Conservation (phyloP, 2,888 invertebrate genomes). For the Cheilosia impressa region DNA sequence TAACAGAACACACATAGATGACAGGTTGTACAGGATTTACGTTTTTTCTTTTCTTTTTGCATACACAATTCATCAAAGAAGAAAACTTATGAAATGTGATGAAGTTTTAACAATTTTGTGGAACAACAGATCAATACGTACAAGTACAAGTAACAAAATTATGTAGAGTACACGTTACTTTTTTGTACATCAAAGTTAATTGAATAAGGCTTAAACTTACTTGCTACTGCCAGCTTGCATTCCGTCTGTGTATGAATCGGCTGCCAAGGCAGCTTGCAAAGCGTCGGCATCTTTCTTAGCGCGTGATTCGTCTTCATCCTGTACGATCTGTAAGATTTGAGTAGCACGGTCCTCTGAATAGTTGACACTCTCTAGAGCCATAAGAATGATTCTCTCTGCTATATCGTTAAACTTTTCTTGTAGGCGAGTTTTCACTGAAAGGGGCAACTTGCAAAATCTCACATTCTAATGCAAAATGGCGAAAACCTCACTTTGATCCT, state of each 20-base stretch:
- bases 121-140: constrained; percentile 63
- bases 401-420: constrained; percentile 90
- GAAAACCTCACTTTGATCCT: constrained; percentile 86
- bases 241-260: constrained; percentile 64
- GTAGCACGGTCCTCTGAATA: constrained; percentile 92
- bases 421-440: constrained; percentile 88
- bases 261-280: constrained; percentile 65
- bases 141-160: constrained; percentile 24
- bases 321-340: constrained; percentile 89
- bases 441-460: constrained; percentile 56
- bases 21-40: constrained; percentile 12
- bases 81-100: constrained; percentile 61
- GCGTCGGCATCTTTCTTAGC: constrained; percentile 77
- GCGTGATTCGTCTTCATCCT: constrained; percentile 86
- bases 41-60: constrained; percentile 7
- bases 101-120: constrained; percentile 67
- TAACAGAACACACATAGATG: constrained; percentile 22
- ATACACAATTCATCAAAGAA: constrained; percentile 46
- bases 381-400: constrained; percentile 91
- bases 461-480: background rate
- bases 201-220: constrained; percentile 36
- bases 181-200: constrained; percentile 6
- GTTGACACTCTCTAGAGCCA: constrained; percentile 94
- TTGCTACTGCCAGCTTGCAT: constrained; percentile 48
- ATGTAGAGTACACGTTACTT: background rate